These are phyloP conservation scores for Stenotaenia linearis DNA, from an alignment of 2,888 invertebrate genomes.

Conservation along the genomic window DNA sequence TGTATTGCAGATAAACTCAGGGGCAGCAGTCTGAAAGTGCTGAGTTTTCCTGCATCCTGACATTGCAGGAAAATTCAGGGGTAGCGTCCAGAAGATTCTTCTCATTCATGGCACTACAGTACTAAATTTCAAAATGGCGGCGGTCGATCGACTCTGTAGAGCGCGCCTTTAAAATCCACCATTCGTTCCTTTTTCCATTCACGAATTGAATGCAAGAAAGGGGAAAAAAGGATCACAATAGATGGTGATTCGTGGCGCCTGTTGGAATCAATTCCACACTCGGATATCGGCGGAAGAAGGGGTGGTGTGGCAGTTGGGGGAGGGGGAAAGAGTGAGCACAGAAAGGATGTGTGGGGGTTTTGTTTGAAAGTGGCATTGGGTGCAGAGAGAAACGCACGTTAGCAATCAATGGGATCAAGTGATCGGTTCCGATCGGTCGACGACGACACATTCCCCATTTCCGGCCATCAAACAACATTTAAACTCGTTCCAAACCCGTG, in stretches of 20 bases:
- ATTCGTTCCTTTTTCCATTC: not conserved
- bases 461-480: not conserved
- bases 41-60: too few species aligned
- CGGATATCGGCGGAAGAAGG: not conserved
- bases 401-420: not conserved
- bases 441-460: not conserved
- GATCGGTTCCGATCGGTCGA: not conserved
- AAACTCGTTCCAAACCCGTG: not conserved
- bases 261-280: not conserved
- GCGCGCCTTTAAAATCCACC: not conserved
- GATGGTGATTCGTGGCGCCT: constrained; percentile 9
- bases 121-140: not conserved
- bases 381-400: not conserved
- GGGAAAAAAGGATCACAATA: not conserved
- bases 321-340: not conserved
- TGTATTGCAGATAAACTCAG: too few species aligned
- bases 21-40: too few species aligned
- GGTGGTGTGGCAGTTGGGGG: not conserved
- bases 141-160: not conserved
- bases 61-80: too few species aligned
- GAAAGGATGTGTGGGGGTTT: not conserved
- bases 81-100: not conserved
- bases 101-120: too few species aligned
- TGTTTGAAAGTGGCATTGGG: not conserved
- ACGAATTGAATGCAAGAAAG: not conserved